A percentile compares a stretch with the other conserved stretches of the same genome.
These are phyloP conservation scores for Pammene aurita DNA, from an alignment of 2,888 invertebrate species.

Conservation along the genomic window DNA sequence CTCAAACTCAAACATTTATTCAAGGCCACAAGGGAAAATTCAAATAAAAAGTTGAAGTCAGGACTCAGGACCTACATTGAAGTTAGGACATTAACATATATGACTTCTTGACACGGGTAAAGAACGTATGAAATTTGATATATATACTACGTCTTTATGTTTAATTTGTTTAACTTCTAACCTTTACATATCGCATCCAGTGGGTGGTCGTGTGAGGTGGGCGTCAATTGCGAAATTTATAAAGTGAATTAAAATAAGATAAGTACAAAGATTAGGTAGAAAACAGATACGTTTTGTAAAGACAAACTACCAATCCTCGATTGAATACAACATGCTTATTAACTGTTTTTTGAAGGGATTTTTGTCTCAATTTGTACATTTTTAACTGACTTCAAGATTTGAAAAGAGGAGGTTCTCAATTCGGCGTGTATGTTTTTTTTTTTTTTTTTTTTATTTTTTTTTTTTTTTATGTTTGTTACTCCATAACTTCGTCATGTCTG, in stretches of 20 bases:
- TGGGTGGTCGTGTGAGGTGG: constrained; percentile 18
- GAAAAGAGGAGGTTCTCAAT: too few relatives aligned
- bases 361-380: too few relatives aligned
- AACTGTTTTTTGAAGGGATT: too few relatives aligned
- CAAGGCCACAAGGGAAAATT: too few relatives aligned
- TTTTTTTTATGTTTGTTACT: too few relatives aligned
- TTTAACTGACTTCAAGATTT: too few relatives aligned
- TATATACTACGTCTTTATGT: background rate
- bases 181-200: constrained; percentile 9
- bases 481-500: too few relatives aligned
- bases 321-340: background rate
- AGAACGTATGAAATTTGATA: background rate
- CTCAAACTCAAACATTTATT: too few relatives aligned
- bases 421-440: too few relatives aligned
- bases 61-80: too few relatives aligned
- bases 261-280: background rate
- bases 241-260: background rate
- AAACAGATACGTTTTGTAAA: background rate
- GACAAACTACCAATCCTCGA: background rate
- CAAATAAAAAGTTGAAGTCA: too few relatives aligned
- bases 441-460: too few relatives aligned
- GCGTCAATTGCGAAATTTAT: constrained; percentile 7
- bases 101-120: background rate
- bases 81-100: background rate
- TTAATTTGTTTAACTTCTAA: constrained; percentile 12